These are phyloP conservation scores for Chiroxiphia lanceolata DNA, from an alignment of 2,797 vertebrate species.

Conservation along the genomic window DNA sequence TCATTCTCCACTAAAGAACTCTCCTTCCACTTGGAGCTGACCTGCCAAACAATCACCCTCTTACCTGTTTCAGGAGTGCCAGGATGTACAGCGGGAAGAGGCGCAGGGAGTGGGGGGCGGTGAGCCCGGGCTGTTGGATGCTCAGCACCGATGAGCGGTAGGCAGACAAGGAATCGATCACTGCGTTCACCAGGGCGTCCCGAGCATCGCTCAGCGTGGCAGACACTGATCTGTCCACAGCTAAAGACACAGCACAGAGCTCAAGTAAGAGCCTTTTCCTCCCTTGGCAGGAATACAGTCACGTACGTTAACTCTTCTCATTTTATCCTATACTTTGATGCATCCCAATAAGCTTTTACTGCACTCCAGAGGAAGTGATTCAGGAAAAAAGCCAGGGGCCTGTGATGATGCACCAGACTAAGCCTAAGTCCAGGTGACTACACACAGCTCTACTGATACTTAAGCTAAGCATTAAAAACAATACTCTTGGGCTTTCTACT, in stretches of 20 bases:
- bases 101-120: conserved; percentile 85
- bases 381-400: neutral
- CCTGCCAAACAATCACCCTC: neutral
- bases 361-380: neutral
- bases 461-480: neutral
- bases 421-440: neutral
- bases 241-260: conserved; percentile 43
- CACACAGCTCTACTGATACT: neutral
- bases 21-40: neutral
- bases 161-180: conserved; percentile 88
- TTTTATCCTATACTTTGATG: neutral
- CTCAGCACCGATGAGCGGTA: conserved; percentile 87
- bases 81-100: conserved; percentile 91
- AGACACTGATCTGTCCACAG: conserved; percentile 90
- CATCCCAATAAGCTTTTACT: neutral
- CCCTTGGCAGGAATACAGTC: neutral
- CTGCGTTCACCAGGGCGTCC: conserved; percentile 92
- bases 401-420: neutral
- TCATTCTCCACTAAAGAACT: neutral
- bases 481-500: neutral
- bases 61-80: conserved; percentile 94
- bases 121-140: conserved; percentile 90
- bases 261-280: neutral
- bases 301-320: neutral
- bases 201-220: conserved; percentile 91